Percentiles rank a stretch among this genome's conserved stretches.
Conservation (phyloP, 2,113 vertebrate genomes). For the Peucedramus taeniatus region DNA sequence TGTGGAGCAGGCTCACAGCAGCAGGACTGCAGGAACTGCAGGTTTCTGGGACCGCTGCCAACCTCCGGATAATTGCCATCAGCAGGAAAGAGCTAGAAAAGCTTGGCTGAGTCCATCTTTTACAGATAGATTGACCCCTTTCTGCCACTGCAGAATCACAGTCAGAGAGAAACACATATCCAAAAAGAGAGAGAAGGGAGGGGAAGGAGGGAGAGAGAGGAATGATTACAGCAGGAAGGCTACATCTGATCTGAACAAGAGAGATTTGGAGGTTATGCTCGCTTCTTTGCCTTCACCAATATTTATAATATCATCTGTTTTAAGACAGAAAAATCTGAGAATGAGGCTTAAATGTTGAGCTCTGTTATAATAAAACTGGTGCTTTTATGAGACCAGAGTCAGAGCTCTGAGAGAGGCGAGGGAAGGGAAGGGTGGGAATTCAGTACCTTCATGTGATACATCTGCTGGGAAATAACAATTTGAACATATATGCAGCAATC, state of each 20-base stretch:
- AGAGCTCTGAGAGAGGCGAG: background rate
- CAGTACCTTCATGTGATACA: background rate
- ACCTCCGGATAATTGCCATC: constrained; percentile 78
- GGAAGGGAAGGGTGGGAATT: background rate
- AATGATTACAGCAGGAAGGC: background rate
- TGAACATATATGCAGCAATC: background rate
- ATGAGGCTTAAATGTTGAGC: background rate
- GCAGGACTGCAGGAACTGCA: constrained; percentile 62
- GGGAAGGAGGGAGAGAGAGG: background rate
- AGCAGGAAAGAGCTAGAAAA: constrained; percentile 75
- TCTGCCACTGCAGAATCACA: constrained; percentile 41
- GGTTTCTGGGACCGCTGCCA: constrained; percentile 80
- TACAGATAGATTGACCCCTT: constrained; percentile 75
- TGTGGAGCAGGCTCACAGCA: constrained; percentile 68
- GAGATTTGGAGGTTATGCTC: background rate
- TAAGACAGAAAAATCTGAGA: background rate
- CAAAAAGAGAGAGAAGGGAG: background rate
- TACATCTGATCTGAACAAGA: background rate
- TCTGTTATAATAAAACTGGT: background rate
- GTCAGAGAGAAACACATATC: constrained; percentile 2
- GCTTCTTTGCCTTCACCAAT: background rate
- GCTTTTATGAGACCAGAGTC: background rate
- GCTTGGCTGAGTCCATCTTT: constrained; percentile 74
- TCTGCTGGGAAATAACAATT: constrained; percentile 15
- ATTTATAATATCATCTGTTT: background rate